Evolutionary conservation across 1,140 invertebrate genomes (phyloP), one percentile per base, ranked within the genome.

Genomic region (Thaumetopoea pityocampa): DNA sequence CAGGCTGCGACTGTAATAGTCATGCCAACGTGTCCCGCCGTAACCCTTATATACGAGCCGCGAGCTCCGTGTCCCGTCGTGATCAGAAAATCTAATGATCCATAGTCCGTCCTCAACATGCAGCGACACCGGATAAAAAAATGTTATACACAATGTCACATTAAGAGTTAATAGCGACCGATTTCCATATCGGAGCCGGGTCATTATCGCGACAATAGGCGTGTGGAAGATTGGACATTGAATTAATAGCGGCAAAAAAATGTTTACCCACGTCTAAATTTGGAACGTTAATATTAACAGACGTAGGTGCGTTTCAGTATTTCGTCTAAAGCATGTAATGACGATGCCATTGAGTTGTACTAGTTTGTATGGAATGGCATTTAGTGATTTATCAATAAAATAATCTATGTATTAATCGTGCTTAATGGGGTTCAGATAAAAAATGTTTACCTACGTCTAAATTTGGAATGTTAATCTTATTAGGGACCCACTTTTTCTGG

Each of bases 101-200:
- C 30, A 28, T n/a, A 23, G 33, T 46, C 29, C 45, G 52, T 63
- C 70, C 62, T 67, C 62, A 49, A 35, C 45, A 51, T 55, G 60
- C 65, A 69, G 27, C 37, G 12, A 32, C 32, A 41, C 32, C 20
- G 58, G 66, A 68, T 62, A 51, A 61, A 57, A 56, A 49, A 40
- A 45, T 63, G 12, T 40, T 17, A 51, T 53, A 58, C 59, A 81
- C 77, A 78, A 82, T 82, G 74, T 71, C 71, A 45, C 74, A 79
- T 82, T 81, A 81, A 60, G 44, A 43, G 48, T 61, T 74, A 72
- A 77, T 65, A 69, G 55, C 32, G 56, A 62, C 38, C 74, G 67
- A 79, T 77, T 62, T 63, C 72, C 69, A 77, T 77, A 77, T 73
- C 40, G 48, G 56, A 60, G 50, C 63, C 63, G 67, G 69, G 70